Percentiles rank a stretch among this genome's conserved stretches.
Evolutionary conservation across 2,888 invertebrate genomes (phyloP).

Genomic region (Lithophane semibrunnea): DNA sequence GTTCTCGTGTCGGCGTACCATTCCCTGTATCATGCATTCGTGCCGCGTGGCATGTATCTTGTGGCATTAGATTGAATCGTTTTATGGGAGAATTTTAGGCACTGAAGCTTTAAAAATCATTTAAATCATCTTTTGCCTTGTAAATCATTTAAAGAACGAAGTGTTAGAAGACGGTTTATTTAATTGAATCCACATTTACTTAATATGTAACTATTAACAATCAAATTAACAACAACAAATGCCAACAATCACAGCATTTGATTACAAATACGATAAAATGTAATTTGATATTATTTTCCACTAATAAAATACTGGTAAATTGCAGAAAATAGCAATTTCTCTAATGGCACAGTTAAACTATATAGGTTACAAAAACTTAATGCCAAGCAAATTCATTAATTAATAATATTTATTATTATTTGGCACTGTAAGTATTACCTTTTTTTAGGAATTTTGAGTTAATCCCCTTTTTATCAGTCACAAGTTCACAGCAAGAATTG

Average conservation of each 20-base stretch:
- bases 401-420: conserved; percentile 50
- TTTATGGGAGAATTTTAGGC: too few species aligned
- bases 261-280: conserved; percentile 49
- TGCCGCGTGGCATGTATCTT: too few species aligned
- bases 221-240: conserved; percentile 67
- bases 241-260: conserved; percentile 63
- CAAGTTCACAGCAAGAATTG: conserved; percentile 42
- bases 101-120: too few species aligned
- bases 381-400: conserved; percentile 61
- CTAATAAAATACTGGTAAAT: conserved; percentile 55
- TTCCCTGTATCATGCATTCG: too few species aligned
- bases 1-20: too few species aligned
- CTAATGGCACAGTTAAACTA: conserved; percentile 59
- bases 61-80: too few species aligned
- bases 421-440: conserved; percentile 64
- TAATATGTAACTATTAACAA: conserved; percentile 63
- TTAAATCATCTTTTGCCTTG: too few species aligned
- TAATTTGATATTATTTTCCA: conserved; percentile 63
- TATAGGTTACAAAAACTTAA: conserved; percentile 39
- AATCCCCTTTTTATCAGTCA: conserved; percentile 36
- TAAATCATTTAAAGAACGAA: not conserved
- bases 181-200: conserved; percentile 69
- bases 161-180: conserved; percentile 63
- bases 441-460: conserved; percentile 42
- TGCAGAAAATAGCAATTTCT: conserved; percentile 47